These are phyloP conservation scores for Sisyra nigra DNA, from an alignment of 2,888 invertebrate species.

Conservation along the genomic window DNA sequence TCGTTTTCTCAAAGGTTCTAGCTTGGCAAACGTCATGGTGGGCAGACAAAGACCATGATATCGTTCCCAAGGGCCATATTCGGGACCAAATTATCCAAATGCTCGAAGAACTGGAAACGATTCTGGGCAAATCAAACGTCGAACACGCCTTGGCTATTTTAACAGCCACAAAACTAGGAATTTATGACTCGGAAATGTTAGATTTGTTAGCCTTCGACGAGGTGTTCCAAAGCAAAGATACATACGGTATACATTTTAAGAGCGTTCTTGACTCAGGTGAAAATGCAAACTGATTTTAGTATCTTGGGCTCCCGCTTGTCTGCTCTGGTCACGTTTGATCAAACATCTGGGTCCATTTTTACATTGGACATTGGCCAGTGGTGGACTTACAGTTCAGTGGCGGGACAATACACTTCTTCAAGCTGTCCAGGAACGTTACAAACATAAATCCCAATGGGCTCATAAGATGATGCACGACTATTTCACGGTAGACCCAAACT, in stretches of 20 bases:
- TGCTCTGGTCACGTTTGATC: constrained; percentile 49
- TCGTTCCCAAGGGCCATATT: constrained; percentile 35
- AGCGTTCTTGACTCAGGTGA: too few relatives aligned
- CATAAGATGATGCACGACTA: constrained; percentile 39
- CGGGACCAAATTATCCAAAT: constrained; percentile 47
- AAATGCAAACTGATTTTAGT: too few relatives aligned
- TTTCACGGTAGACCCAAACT: constrained; percentile 35
- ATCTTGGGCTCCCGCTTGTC: constrained; percentile 51
- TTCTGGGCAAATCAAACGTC: constrained; percentile 47
- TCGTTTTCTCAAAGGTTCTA: constrained; percentile 27
- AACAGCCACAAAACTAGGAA: constrained; percentile 57
- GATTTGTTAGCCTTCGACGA: constrained; percentile 48
- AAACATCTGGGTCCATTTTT: constrained; percentile 50
- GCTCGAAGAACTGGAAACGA: constrained; percentile 49
- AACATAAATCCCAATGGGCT: constrained; percentile 29
- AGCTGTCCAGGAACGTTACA: constrained; percentile 46
- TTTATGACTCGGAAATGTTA: constrained; percentile 67
- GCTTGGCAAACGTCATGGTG: constrained; percentile 46
- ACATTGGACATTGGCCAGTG: constrained; percentile 39
- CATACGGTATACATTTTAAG: too few relatives aligned
- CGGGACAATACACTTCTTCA: constrained; percentile 41
- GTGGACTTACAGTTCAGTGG: constrained; percentile 47
- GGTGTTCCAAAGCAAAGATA: constrained; percentile 42
- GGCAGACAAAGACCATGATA: constrained; percentile 35
- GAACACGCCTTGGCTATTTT: constrained; percentile 53